Percentiles rank a stretch among this genome's conserved stretches.
Conservation (phyloP, 1,140 invertebrate species). For the Hydropsyche tenuis region DNA sequence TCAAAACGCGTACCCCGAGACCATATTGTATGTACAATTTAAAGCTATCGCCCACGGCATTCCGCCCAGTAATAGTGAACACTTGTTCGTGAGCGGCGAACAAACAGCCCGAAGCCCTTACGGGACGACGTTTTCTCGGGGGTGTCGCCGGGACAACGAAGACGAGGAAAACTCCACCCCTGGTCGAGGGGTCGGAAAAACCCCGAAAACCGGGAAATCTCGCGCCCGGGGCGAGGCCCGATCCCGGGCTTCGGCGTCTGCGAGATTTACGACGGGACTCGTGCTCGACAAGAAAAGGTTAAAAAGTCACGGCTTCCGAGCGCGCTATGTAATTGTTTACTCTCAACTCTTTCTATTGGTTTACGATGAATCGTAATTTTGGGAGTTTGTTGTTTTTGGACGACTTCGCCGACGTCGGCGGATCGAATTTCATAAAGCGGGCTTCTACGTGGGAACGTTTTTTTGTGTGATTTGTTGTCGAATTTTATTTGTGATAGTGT, state of each 20-base stretch:
- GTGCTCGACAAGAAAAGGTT: conserved; percentile 13
- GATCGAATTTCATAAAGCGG: too few species aligned
- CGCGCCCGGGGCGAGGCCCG: conserved; percentile 2
- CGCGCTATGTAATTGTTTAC: not conserved
- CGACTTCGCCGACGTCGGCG: too few species aligned
- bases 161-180: too few species aligned
- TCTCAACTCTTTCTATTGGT: too few species aligned
- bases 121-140: not conserved
- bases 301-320: conserved; percentile 18
- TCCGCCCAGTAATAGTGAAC: conserved; percentile 26
- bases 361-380: too few species aligned
- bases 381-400: too few species aligned
- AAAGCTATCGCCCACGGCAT: not conserved
- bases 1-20: too few species aligned
- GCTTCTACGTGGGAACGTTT: too few species aligned
- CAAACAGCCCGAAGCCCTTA: conserved; percentile 29
- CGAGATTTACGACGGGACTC: conserved; percentile 25
- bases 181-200: conserved; percentile 1
- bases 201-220: conserved; percentile 9
- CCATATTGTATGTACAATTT: not conserved
- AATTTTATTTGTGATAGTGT: too few species aligned
- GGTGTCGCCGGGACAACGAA: too few species aligned
- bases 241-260: not conserved
- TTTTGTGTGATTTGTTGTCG: too few species aligned
- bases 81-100: conserved; percentile 28